Conservation (phyloP, 2,888 invertebrate species). For the Campopleginae sp. region DNA sequence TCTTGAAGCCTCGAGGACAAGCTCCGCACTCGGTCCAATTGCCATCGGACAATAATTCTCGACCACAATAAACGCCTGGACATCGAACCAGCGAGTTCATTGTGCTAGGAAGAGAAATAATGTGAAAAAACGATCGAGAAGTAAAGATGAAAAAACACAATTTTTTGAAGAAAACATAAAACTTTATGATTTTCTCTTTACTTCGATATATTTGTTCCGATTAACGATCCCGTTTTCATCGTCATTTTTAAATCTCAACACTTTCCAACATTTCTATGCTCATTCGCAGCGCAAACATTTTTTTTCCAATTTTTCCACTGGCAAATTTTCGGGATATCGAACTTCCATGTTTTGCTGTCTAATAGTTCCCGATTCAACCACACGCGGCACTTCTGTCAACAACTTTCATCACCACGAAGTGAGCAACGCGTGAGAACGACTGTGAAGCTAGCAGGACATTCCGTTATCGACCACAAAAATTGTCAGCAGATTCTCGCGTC, state of each 20-base stretch:
- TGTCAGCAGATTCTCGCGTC: neutral
- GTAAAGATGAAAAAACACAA: neutral
- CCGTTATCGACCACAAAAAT: neutral
- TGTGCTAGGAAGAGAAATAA: conserved; percentile 14
- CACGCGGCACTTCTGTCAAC: neutral
- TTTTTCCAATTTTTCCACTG: neutral
- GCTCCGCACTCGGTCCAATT: conserved; percentile 93
- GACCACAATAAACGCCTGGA: conserved; percentile 94
- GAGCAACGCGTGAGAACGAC: neutral
- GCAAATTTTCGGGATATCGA: neutral
- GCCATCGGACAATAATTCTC: conserved; percentile 88
- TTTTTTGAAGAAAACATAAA: neutral
- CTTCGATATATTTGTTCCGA: conserved; percentile 4
- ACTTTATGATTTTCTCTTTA: neutral
- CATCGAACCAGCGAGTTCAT: conserved; percentile 84
- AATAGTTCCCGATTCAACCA: neutral
- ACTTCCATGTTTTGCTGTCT: neutral
- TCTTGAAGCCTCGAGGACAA: conserved; percentile 93
- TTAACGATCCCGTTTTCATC: neutral
- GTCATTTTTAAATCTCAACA: neutral
- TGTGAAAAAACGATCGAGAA: neutral
- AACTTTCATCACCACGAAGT: neutral
- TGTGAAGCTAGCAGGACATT: neutral
- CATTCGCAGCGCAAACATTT: neutral
- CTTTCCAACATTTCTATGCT: neutral